Evolutionary conservation across 2,888 invertebrate species (phyloP).

Genomic region (Brenthis daphne): DNA sequence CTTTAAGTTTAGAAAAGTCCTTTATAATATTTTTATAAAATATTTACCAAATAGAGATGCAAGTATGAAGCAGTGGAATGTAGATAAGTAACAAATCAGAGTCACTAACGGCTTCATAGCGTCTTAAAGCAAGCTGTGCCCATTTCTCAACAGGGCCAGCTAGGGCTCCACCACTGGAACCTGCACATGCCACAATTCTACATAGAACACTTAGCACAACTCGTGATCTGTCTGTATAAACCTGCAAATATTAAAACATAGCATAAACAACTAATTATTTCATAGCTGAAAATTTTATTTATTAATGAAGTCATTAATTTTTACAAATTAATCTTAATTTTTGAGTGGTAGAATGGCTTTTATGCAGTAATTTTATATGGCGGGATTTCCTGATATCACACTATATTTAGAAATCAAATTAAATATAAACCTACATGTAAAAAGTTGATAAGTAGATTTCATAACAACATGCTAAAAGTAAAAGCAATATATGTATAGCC

Average conservation of each 20-base stretch:
- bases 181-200: constrained; percentile 84
- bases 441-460: too few species aligned
- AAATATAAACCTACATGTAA: too few species aligned
- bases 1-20: too few species aligned
- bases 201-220: constrained; percentile 86
- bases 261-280: neutral
- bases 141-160: constrained; percentile 84
- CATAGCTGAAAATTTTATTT: neutral
- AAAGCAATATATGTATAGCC: too few species aligned
- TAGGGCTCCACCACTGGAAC: constrained; percentile 73
- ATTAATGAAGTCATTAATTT: too few species aligned
- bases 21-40: neutral
- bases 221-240: constrained; percentile 86
- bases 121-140: constrained; percentile 86
- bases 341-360: too few species aligned
- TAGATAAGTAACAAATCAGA: constrained; percentile 86
- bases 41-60: constrained; percentile 84
- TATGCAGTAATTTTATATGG: too few species aligned
- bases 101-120: constrained; percentile 88
- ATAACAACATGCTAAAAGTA: too few species aligned
- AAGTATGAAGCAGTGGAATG: constrained; percentile 85
- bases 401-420: too few species aligned
- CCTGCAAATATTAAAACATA: constrained; percentile 57
- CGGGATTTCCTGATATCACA: too few species aligned
- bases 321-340: too few species aligned